Evolutionary conservation across 1,140 invertebrate genomes (phyloP).

Genomic region (Thrips palmi): DNA sequence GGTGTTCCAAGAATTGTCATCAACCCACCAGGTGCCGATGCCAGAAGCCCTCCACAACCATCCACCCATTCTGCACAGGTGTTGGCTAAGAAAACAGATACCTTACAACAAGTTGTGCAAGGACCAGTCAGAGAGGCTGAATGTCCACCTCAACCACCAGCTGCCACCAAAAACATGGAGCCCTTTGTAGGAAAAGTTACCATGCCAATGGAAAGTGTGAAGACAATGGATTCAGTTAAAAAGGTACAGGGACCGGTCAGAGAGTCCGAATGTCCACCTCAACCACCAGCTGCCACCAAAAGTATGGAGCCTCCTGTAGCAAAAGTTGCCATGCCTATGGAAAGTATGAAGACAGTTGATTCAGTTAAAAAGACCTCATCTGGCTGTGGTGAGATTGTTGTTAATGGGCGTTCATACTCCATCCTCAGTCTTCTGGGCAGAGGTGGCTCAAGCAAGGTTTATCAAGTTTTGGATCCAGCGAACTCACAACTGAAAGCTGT

Average conservation of each 20-base stretch:
- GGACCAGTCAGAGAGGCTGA: neutral
- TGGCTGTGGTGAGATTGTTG: conserved; percentile 8
- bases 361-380: too few species aligned
- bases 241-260: neutral
- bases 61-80: too few species aligned
- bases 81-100: too few species aligned
- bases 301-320: too few species aligned
- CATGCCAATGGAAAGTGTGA: conserved; percentile 3
- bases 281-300: too few species aligned
- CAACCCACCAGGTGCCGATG: too few species aligned
- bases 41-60: too few species aligned
- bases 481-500: conserved; percentile 16
- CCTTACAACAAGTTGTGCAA: too few species aligned
- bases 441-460: conserved; percentile 19
- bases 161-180: too few species aligned
- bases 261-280: neutral
- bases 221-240: conserved; percentile 1
- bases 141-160: neutral
- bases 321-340: neutral
- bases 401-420: conserved; percentile 16
- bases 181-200: neutral
- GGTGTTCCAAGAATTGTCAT: too few species aligned
- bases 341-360: conserved; percentile 6
- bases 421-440: conserved; percentile 16
- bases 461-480: conserved; percentile 16